Evolutionary conservation across 37 sponge, comb jelly and placozoan species (phyloP), one percentile per base, ranked within the genome.

Genomic region (Halisarca cf. caerulea): DNA sequence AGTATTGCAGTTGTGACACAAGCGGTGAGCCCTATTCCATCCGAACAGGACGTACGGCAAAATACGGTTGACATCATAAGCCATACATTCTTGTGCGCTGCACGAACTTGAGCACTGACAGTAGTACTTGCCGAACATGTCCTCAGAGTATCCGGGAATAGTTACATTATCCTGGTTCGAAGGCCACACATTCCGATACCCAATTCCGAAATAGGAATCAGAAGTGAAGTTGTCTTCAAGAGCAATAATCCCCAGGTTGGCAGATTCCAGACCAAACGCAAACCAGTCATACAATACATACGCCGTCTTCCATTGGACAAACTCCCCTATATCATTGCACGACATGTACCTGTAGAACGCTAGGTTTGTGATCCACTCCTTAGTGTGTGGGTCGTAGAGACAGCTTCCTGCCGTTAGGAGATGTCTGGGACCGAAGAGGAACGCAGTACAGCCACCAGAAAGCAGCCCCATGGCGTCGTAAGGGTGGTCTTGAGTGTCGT

Each of bases 331-430:
- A n/a, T 37, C 40, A 4, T 40, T 1, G 41, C 77, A 74, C n/a
- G 14, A 4, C 77, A 74, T 74, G 45, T 43, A 0, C 45, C 45
- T 37, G 77, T 44, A 74, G 77, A 74, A 74, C 11, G 15, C 77
- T 21, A 74, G 2, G 2, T 17, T n/a, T 3, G 20, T 21, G 38
- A 21, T 37, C 77, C 77, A 74, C 25, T 40, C 45, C 2, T 43
- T 37, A 21, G 20, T 32, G 23, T 37, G 40, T 33, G 7, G 11
- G 45, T 74, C 43, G 7, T 44, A 74, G n/a, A 74, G 44, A 41
- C 77, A 74, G 45, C 41, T 0, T 42, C 77, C 77, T 2, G 77
- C 77, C 41, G 77, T 74, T 20, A 74, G 77, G 21, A 74, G n/a
- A 8, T 40, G 42, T 14, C 77, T 37, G 38, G 77, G 77, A 23